phyloP scores from a whole-genome alignment of 2,797 vertebrate genomes.

The Phaenicophaeus curvirostris region DNA sequence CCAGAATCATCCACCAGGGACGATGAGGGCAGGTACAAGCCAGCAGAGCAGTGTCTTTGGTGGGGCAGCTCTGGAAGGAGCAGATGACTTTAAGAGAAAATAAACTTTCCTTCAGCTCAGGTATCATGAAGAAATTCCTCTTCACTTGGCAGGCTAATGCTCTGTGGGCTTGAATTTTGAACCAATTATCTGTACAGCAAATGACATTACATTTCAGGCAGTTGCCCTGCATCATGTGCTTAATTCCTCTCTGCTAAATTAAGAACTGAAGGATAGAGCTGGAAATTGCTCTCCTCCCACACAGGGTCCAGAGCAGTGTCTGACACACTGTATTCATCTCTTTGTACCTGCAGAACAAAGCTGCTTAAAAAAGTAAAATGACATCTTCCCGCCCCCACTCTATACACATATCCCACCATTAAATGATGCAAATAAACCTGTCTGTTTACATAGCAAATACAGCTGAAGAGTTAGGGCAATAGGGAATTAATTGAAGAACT shows the following conservation, averaged over 20 bases:
- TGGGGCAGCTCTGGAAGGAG: not conserved
- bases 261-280: not conserved
- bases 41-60: not conserved
- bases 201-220: not conserved
- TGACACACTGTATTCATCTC: not conserved
- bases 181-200: not conserved
- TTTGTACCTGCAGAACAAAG: not conserved
- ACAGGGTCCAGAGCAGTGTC: not conserved
- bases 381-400: not conserved
- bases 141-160: not conserved
- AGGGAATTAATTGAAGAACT: conserved; percentile 48
- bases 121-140: not conserved
- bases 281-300: not conserved
- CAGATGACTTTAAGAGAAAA: not conserved
- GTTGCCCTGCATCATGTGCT: not conserved
- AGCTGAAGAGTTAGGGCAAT: not conserved
- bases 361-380: not conserved
- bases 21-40: not conserved
- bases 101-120: not conserved
- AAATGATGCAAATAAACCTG: conserved; percentile 44
- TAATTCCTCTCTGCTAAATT: not conserved
- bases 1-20: not conserved
- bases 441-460: conserved; percentile 16
- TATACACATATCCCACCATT: not conserved
- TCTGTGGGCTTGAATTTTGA: not conserved